Evolutionary conservation across 2,113 vertebrate species (phyloP), one percentile per base, ranked within the genome.

Genomic region (Bufo bufo): DNA sequence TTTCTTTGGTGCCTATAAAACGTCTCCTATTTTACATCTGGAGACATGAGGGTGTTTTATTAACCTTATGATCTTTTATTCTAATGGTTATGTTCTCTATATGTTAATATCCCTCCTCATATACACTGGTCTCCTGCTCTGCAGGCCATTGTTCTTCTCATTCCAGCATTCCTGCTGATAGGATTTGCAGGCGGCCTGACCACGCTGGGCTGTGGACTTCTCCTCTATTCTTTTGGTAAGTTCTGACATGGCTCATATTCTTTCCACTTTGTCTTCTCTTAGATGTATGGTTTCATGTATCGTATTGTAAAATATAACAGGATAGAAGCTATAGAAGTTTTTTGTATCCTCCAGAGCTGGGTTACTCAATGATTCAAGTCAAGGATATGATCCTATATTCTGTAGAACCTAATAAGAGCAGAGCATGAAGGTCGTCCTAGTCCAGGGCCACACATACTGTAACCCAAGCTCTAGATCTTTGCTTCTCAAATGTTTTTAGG

Each of bases 151-250:
- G 0, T 96, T 84, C 54, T 96, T 84, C 93, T 98, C 85, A 94
- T 97, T 59, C 98, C 98, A 47, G 97, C 97, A 3, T 99, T 99
- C 91, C 17, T 99, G 65, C 90, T 99, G 71, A 94, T 99, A 49
- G 98, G 97, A 82, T 96, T 98, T 90, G 96, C 96, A 0, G 92
- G 89, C 89, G 95, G 95, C 7, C 84, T 97, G 89, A 91, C 93
- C 0, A 0, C 95, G 90, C 95, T 99, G 84, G 96, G 97, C 13
- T 9, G 69, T 0, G 97, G 98, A 9, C 93, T 99, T 80, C 85
- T 97, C 61, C 92, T 99, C 0, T 99, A 99, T 90, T 95, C 98
- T 0, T 99, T 97, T 0, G 98, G 98, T 99, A 94, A 98, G 96
- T 91, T 19, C 10, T 8, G 23, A 33, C n/a, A 0, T 12, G 66